Evolutionary conservation across 2,113 vertebrate species (phyloP).

Genomic region (Cinclus cinclus): DNA sequence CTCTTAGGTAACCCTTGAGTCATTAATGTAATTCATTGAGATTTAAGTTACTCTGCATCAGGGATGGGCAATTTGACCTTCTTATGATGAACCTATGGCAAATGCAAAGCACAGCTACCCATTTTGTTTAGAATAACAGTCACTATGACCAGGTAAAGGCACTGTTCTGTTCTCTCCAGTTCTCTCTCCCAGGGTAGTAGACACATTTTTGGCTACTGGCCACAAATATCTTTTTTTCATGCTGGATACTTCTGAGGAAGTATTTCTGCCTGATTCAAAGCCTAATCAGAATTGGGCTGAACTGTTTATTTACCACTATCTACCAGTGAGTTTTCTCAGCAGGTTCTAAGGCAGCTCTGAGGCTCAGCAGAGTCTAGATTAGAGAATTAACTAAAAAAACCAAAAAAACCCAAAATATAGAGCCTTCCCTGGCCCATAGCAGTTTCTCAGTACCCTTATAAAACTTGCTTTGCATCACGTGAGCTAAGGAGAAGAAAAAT

Average conservation of each 20-base stretch:
- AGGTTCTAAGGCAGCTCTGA: neutral
- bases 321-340: neutral
- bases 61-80: neutral
- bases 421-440: neutral
- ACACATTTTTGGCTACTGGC: neutral
- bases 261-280: neutral
- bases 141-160: neutral
- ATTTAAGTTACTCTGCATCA: neutral
- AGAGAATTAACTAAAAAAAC: neutral
- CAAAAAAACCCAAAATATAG: neutral
- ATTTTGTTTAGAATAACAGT: neutral
- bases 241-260: neutral
- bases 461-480: neutral
- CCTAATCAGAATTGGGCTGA: neutral
- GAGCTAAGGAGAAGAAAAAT: neutral
- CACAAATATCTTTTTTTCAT: neutral
- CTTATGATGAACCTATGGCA: neutral
- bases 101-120: neutral
- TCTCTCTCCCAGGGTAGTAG: neutral
- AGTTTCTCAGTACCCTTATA: neutral
- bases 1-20: neutral
- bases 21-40: neutral
- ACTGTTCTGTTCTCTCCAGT: neutral
- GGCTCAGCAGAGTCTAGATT: neutral
- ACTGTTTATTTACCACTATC: neutral